These are phyloP conservation scores for human DNA, from an alignment of 2,113 vertebrate genomes.

Conservation along the genomic window DNA sequence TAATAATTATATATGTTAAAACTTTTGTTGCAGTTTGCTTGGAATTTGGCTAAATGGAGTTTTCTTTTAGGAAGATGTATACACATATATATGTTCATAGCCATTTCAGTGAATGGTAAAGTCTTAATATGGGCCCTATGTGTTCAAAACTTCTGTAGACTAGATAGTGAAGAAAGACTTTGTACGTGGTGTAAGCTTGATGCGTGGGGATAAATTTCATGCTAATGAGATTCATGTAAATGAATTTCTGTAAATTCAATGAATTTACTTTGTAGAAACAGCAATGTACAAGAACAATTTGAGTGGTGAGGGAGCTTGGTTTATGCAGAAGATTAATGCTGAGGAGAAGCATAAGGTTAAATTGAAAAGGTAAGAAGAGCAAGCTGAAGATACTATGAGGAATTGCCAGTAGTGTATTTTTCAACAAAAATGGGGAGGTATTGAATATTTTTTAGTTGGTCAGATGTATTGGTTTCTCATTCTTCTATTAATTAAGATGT, in stretches of 20 bases:
- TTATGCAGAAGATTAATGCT: neutral
- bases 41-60: neutral
- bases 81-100: neutral
- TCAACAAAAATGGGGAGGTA: neutral
- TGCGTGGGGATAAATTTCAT: neutral
- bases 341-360: neutral
- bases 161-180: neutral
- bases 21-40: neutral
- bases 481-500: neutral
- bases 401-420: neutral
- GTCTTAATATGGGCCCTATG: neutral
- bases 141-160: neutral
- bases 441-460: neutral
- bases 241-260: neutral
- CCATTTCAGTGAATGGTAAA: neutral
- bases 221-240: neutral
- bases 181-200: neutral
- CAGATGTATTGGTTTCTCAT: neutral
- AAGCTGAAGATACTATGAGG: neutral
- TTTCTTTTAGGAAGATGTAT: neutral
- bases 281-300: neutral
- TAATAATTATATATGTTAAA: neutral
- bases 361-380: neutral
- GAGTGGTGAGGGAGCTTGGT: neutral
- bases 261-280: neutral